phyloP scores from a whole-genome alignment of 1,140 invertebrate species.

The Ylistrum balloti region DNA sequence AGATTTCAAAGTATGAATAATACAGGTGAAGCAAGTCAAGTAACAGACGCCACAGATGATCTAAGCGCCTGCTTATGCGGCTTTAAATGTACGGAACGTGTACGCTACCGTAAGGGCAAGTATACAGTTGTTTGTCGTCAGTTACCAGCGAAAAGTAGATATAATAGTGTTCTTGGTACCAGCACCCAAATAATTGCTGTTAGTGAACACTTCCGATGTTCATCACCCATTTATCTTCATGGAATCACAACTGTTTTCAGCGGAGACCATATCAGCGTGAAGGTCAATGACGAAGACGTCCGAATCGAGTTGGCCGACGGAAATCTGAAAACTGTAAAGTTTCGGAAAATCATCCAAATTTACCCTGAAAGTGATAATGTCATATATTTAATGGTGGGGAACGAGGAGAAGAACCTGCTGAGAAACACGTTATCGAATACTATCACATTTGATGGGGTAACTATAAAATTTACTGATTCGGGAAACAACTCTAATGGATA shows the following conservation, averaged over 20 bases:
- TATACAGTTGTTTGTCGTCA: not conserved
- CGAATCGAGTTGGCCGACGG: not conserved
- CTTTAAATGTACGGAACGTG: not conserved
- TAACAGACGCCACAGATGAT: not conserved
- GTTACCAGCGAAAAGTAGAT: not conserved
- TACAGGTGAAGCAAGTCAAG: not conserved
- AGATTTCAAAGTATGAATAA: not conserved
- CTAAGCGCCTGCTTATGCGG: not conserved
- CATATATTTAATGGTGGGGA: not conserved
- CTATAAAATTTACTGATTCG: not conserved
- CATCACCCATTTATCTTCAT: not conserved
- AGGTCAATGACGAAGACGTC: not conserved
- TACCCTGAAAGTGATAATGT: not conserved
- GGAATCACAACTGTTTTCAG: slow-evolving; percentile 3
- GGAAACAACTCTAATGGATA: not conserved
- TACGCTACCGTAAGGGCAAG: not conserved
- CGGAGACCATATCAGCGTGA: not conserved
- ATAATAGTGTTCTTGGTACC: not conserved
- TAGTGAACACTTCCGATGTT: not conserved
- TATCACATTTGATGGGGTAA: not conserved
- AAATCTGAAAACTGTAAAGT: not conserved
- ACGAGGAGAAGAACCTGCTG: not conserved
- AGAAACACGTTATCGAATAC: not conserved
- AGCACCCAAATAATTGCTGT: not conserved
- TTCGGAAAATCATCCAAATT: not conserved